Base-by-base conservation (phyloP, 2,888 invertebrate genomes). In the Lamproptera curius region DNA sequence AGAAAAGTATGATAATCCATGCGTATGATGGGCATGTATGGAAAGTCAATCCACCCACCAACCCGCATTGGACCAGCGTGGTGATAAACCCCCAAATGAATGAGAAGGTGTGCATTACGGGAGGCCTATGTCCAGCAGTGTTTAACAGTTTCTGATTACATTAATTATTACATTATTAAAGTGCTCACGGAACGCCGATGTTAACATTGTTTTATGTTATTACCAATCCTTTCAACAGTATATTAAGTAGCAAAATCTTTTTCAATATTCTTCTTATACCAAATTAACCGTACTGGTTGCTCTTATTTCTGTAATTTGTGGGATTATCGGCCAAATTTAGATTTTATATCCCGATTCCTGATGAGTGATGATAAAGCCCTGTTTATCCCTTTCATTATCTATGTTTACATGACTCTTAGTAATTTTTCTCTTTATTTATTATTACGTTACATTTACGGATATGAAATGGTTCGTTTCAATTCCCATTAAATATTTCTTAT, bases 191-290 rank as follows among this genome's bases (percentile, higher is more conserved):
- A 38, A 33, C 6, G 23, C n/a, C 20, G 26, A 13, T 13, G 23
- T 26, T 38, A 35, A 23, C 26, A 39, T n/a, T 48, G 42, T 39
- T 43, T 48, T 48, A 48, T 43, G 48, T 48, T n/a, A 48, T 48
- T 39, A 48, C 48, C 48, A 35, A 48, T 48, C 48, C 48, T 34
- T 48, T 43, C 39, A 38, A 48, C 43, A 48, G 48, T 15, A 42
- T 42, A 48, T 48, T 48, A 48, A 48, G 42, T 48, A 43, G 3
- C 33, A 39, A 42, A 39, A 39, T 39, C 48, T 39, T n/a, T n/a
- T 48, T 48, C 42, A 16, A 5, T 26, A 42, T 48, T 38, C 38
- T 42, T 48, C 42, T 48, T 35, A 14, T 26, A 48, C 13, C 43
- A 42, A 48, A 48, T 48, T 42, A 48, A 48, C 42, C 42, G 42